Percentiles rank a stretch among this genome's conserved stretches.
These are phyloP conservation scores for Timandra comae DNA, from an alignment of 2,888 invertebrate species.

Conservation along the genomic window DNA sequence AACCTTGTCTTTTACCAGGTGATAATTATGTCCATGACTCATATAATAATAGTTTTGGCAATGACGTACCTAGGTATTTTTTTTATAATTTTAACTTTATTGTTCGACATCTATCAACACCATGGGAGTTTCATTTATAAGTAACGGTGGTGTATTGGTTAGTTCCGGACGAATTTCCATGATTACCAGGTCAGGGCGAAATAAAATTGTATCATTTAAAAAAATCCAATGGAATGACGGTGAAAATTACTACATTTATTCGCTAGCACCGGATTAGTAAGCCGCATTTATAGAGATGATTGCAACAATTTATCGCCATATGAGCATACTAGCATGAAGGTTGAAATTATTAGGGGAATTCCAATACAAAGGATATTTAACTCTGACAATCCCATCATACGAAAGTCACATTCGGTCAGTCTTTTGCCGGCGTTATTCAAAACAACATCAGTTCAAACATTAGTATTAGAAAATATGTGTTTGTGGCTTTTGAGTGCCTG, in stretches of 20 bases:
- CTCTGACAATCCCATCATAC: too few species aligned
- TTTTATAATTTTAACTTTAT: too few species aligned
- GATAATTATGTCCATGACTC: too few species aligned
- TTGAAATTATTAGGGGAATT: slow-evolving; percentile 68
- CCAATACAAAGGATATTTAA: slow-evolving; percentile 46
- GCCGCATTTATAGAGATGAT: slow-evolving; percentile 56
- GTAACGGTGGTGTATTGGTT: background rate
- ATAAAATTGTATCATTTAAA: slow-evolving; percentile 31
- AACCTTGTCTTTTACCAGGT: too few species aligned
- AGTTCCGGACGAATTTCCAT: slow-evolving; percentile 13
- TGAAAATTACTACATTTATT: slow-evolving; percentile 40
- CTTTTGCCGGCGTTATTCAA: slow-evolving; percentile 3
- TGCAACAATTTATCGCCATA: slow-evolving; percentile 67
- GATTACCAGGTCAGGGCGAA: slow-evolving; percentile 24
- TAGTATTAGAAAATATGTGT: slow-evolving; percentile 53
- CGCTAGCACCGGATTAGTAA: slow-evolving; percentile 49
- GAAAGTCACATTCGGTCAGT: slow-evolving; percentile 5
- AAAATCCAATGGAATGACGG: slow-evolving; percentile 31
- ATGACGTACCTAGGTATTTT: too few species aligned
- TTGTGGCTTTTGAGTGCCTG: slow-evolving; percentile 70
- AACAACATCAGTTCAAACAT: slow-evolving; percentile 8
- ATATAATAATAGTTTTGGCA: too few species aligned
- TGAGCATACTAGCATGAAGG: slow-evolving; percentile 71
- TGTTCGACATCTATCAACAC: too few species aligned
- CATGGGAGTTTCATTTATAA: background rate